A percentile compares a stretch with the other conserved stretches of the same genome.
Evolutionary conservation across 2,113 vertebrate species (phyloP).

Genomic region (Alaudala cheleensis): DNA sequence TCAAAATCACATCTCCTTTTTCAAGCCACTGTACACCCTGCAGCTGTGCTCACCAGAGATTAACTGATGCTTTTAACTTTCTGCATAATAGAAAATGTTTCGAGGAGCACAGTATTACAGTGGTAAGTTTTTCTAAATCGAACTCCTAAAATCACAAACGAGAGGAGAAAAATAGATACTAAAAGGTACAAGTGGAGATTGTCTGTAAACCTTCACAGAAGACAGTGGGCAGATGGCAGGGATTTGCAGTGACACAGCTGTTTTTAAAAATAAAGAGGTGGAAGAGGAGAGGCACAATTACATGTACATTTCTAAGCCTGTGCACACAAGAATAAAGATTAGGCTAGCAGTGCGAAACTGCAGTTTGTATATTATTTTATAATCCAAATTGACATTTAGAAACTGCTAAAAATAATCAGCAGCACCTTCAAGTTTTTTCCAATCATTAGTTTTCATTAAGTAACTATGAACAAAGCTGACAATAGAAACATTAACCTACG

Average conservation of each 20-base stretch:
- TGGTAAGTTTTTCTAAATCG: neutral
- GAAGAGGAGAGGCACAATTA: slow-evolving; percentile 35
- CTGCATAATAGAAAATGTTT: slow-evolving; percentile 27
- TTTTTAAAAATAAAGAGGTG: slow-evolving; percentile 67
- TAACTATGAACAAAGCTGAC: neutral
- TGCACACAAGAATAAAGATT: neutral
- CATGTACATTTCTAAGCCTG: slow-evolving; percentile 5
- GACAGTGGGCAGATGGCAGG: slow-evolving; percentile 47
- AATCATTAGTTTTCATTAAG: neutral
- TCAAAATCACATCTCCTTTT: slow-evolving; percentile 12
- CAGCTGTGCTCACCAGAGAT: slow-evolving; percentile 33
- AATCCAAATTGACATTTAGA: neutral
- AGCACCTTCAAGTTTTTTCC: neutral
- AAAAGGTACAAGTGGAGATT: slow-evolving; percentile 37
- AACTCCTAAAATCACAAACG: neutral
- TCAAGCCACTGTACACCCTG: neutral
- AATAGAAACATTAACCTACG: neutral
- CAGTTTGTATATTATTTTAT: neutral
- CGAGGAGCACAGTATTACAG: neutral
- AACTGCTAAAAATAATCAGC: neutral
- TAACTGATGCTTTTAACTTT: slow-evolving; percentile 40
- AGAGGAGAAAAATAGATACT: neutral
- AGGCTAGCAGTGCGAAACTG: neutral
- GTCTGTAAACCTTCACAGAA: neutral
- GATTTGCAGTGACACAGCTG: slow-evolving; percentile 65